phyloP scores from a whole-genome alignment of 1,140 invertebrate species.

The Aphidius gifuensis region DNA sequence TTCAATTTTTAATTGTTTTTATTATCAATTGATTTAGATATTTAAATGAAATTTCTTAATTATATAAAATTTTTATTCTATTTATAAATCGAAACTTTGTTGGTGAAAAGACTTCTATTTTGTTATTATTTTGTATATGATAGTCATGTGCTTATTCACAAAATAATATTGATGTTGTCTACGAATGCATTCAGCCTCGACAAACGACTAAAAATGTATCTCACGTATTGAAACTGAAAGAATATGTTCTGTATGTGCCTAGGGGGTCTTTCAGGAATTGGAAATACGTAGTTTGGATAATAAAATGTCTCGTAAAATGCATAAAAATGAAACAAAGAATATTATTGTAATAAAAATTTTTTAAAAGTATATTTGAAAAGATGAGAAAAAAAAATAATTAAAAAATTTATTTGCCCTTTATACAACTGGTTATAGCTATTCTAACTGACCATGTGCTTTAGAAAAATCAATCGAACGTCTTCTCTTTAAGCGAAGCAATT shows the following conservation, averaged over 20 bases:
- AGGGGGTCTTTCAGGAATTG: conserved; percentile 48
- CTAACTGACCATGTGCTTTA: too few species aligned
- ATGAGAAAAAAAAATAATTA: not conserved
- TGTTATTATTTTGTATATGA: too few species aligned
- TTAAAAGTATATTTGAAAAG: not conserved
- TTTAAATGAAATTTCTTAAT: too few species aligned
- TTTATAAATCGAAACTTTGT: too few species aligned
- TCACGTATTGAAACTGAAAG: conserved; percentile 10
- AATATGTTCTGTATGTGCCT: conserved; percentile 1
- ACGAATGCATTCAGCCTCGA: not conserved
- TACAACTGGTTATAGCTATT: conserved; percentile 12
- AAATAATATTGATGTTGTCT: conserved; percentile 2
- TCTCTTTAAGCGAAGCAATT: too few species aligned
- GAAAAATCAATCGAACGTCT: too few species aligned
- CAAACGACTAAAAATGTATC: conserved; percentile 1
- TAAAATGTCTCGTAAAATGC: conserved; percentile 49
- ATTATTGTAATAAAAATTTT: conserved; percentile 21
- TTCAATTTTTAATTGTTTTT: not conserved
- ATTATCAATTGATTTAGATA: too few species aligned
- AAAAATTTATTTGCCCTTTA: conserved; percentile 23
- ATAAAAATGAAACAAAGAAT: conserved; percentile 37
- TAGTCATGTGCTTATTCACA: too few species aligned
- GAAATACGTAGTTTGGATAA: conserved; percentile 43
- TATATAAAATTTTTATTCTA: too few species aligned
- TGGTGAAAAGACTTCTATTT: too few species aligned